Conservation (phyloP, 2,797 vertebrate genomes). For the Cossypha caffra region DNA sequence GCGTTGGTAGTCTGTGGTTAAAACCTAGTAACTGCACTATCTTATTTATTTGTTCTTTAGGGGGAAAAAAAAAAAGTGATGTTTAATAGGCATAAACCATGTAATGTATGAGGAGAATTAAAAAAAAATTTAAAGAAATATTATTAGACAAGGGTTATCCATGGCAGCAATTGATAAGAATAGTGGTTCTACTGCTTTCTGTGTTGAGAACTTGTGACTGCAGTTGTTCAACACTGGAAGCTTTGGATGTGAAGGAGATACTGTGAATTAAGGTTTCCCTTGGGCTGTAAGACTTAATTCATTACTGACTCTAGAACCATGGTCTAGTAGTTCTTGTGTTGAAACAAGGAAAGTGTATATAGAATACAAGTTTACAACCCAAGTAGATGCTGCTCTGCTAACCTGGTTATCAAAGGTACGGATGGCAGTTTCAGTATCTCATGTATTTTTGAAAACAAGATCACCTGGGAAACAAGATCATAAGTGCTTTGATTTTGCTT, state of each 20-base stretch:
- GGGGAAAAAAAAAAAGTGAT: fast-evolving
- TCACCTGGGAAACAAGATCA: background rate
- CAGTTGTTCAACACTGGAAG: background rate
- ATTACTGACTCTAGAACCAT: background rate
- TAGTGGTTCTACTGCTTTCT: background rate
- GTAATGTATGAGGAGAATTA: background rate
- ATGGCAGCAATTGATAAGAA: background rate
- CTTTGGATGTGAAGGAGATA: background rate
- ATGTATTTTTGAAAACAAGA: background rate
- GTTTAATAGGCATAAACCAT: background rate
- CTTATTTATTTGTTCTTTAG: background rate
- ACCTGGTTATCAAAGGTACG: background rate
- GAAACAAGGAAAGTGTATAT: background rate
- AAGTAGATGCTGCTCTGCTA: background rate
- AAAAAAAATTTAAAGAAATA: background rate
- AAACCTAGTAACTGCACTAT: background rate
- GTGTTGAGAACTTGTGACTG: background rate
- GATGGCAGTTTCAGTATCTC: background rate
- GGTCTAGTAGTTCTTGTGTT: background rate
- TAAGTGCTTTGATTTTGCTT: background rate
- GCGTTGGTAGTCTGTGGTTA: background rate
- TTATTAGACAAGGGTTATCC: background rate
- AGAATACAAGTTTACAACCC: background rate
- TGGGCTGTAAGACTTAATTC: background rate
- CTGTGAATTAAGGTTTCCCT: background rate